Evolutionary conservation across 2,888 invertebrate species (phyloP).

Genomic region (Dexiosoma caninum): DNA sequence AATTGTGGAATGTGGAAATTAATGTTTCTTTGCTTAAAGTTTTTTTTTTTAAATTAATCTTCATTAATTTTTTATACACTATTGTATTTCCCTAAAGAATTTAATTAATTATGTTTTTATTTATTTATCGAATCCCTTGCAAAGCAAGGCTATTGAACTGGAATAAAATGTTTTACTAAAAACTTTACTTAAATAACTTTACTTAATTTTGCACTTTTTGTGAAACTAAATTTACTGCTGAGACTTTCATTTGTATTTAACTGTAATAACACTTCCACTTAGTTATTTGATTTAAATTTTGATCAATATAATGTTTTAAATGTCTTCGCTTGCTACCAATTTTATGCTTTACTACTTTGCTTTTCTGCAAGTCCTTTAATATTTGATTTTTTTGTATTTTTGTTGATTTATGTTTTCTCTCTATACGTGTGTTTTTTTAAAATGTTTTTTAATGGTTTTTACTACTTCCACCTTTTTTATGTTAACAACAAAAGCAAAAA

Average conservation of each 20-base stretch:
- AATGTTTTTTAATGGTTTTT: constrained; percentile 32
- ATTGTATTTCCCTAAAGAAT: too few species aligned
- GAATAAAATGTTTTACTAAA: too few species aligned
- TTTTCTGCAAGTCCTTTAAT: constrained; percentile 26
- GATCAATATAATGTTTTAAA: too few species aligned
- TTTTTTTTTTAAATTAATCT: too few species aligned
- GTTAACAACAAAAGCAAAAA: constrained; percentile 5
- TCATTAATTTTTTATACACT: too few species aligned
- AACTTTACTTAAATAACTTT: neutral
- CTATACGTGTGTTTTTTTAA: constrained; percentile 35
- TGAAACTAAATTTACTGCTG: neutral
- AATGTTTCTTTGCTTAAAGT: neutral
- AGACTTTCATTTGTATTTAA: neutral
- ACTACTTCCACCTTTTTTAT: constrained; percentile 5
- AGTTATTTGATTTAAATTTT: neutral
- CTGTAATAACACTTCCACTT: neutral
- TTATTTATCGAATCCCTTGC: too few species aligned
- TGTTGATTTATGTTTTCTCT: constrained; percentile 50
- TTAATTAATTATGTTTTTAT: too few species aligned
- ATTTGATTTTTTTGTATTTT: constrained; percentile 17
- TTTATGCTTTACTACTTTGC: neutral
- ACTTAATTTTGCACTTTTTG: neutral
- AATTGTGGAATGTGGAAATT: constrained; percentile 49
- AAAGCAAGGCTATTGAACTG: too few species aligned
- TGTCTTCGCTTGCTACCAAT: neutral